Conservation (phyloP, 2,113 vertebrate species). For the Oreocharis arfaki region DNA sequence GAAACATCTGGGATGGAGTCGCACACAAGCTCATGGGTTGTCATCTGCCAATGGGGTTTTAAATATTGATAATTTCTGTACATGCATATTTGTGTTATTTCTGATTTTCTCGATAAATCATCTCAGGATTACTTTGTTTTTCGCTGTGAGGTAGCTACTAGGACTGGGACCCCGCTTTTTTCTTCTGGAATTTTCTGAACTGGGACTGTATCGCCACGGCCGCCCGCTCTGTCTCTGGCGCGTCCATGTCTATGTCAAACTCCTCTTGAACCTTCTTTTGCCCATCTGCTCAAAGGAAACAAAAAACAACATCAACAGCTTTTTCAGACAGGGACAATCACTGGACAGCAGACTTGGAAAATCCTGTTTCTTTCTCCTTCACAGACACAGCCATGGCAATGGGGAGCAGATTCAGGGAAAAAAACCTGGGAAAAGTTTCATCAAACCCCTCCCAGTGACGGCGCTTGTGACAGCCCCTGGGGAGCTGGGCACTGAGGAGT, state of each 20-base stretch:
- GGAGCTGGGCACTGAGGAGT: not conserved
- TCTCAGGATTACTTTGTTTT: conserved; percentile 35
- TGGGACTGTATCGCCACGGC: conserved; percentile 95
- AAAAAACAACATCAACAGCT: not conserved
- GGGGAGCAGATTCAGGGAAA: not conserved
- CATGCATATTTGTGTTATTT: conserved; percentile 71
- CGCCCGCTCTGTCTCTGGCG: conserved; percentile 80
- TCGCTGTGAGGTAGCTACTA: conserved; percentile 70
- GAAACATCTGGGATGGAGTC: conserved; percentile 46
- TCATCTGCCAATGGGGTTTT: conserved; percentile 38
- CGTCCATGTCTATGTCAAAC: conserved; percentile 94
- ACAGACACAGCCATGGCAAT: accelerated
- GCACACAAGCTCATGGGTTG: conserved; percentile 24
- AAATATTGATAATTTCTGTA: conserved; percentile 65
- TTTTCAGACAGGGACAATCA: not conserved
- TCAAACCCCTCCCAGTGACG: not conserved
- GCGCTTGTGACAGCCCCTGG: not conserved
- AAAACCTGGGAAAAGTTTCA: not conserved
- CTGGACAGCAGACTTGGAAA: not conserved
- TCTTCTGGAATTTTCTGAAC: conserved; percentile 99
- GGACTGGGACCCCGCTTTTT: conserved; percentile 83
- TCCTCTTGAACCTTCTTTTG: conserved; percentile 92
- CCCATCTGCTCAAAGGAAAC: conserved; percentile 74
- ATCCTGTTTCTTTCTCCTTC: not conserved
- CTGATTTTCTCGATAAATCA: conserved; percentile 50